A percentile compares a stretch with the other conserved stretches of the same genome.
phyloP scores from a whole-genome alignment of 1,140 invertebrate species.

The Tribolium madens region DNA sequence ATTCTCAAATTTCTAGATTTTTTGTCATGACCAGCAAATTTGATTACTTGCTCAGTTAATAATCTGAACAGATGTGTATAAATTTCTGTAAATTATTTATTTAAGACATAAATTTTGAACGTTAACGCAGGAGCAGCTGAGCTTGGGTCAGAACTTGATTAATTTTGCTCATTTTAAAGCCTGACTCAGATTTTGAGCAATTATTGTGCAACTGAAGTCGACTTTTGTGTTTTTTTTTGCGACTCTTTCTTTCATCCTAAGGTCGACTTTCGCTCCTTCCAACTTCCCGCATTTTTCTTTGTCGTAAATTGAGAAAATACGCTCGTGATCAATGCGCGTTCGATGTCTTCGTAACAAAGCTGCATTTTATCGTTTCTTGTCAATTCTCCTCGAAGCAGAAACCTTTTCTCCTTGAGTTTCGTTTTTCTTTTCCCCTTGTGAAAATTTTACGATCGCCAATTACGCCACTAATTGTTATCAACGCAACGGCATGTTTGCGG shows the following conservation, averaged over 20 bases:
- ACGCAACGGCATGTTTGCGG: not conserved
- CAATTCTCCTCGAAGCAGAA: not conserved
- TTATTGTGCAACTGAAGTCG: not conserved
- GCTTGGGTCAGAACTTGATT: no score
- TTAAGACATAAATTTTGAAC: no score
- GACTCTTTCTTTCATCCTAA: no score
- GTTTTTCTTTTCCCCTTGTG: not conserved
- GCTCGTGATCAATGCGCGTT: not conserved
- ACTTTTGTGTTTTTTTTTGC: not conserved
- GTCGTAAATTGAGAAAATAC: not conserved
- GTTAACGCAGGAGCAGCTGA: no score
- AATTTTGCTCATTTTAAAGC: no score
- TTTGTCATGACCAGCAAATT: no score
- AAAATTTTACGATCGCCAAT: conserved; percentile 8
- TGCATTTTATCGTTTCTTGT: not conserved
- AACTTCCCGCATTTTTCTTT: not conserved
- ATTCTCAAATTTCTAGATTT: no score
- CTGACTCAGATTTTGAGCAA: no score
- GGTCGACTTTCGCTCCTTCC: no score
- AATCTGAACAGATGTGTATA: no score
- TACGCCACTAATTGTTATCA: conserved; percentile 23
- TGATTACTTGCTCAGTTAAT: no score
- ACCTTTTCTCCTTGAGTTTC: not conserved
- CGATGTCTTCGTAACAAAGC: not conserved
- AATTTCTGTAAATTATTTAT: no score